Base-by-base conservation (phyloP, 2,888 invertebrate genomes). In the Esperia sulphurella region DNA sequence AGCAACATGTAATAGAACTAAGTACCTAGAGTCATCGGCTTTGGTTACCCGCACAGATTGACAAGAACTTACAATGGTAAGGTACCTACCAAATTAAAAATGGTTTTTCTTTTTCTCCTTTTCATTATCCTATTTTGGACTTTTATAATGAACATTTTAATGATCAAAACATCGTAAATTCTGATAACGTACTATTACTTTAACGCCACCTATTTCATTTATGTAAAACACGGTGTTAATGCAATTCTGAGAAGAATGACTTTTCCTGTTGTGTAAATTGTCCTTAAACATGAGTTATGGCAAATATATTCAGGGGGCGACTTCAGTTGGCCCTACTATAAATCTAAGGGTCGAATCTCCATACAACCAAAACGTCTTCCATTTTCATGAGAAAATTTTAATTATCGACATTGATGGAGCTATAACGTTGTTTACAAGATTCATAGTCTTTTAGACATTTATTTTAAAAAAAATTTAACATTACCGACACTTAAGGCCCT, bases 261-360 rank as follows among this genome's bases (percentile, higher is more conserved):
- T 57, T 52, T 55, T 55, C 54, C 53, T 54, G 51, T 52, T 53
- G 56, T 53, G 52, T 64, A 59, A 63, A 61, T 63, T 59, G 52
- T 56, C 51, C 57, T 53, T 60, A 58, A 61, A 58, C 55, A 57
- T 54, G 61, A 60, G 56, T 60, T 58, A 63, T 60, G 53, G 58
- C 58, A 57, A 58, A 65, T 61, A 57, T 58, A 59, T 61, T 64
- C 61, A 46, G 45, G 47, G 43, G 48, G 54, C 52, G 46, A 52
- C 43, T 41, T 50, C 47, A 51, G 50, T 41, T 50, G 48, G 41
- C 41, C 53, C 29, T 33, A 46, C 48, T 13, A 50, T 58, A 58
- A 57, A 56, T 56, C 51, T 46, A 49, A 35, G 45, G 41, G 44
- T 29, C 28, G 37, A 38, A n/a, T 41, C 41, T 30, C 41, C 13